Conservation (phyloP, 2,113 vertebrate genomes). For the Pyxicephalus adspersus region DNA sequence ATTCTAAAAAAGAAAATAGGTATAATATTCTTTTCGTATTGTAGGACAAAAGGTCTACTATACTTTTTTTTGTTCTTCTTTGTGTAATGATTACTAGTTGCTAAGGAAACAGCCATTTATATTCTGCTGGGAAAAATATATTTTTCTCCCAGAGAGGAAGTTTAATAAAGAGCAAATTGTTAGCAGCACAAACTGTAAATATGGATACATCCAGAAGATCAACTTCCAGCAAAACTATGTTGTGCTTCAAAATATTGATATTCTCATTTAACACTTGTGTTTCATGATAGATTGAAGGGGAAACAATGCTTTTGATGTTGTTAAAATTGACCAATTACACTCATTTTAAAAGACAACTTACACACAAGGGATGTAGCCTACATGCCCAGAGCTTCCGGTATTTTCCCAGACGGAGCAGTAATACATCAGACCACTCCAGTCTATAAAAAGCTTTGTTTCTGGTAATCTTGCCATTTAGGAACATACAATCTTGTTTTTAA, state of each 20-base stretch:
- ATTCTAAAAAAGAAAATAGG: too few relatives aligned
- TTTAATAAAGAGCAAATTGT: conserved; percentile 29
- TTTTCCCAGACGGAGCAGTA: too few relatives aligned
- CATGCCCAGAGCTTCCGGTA: too few relatives aligned
- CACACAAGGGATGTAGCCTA: too few relatives aligned
- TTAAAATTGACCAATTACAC: too few relatives aligned
- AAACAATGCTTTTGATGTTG: too few relatives aligned
- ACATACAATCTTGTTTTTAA: too few relatives aligned
- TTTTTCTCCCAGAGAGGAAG: conserved; percentile 3
- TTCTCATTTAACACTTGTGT: background rate
- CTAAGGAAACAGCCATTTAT: conserved; percentile 21
- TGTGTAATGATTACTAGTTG: background rate
- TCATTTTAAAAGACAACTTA: too few relatives aligned
- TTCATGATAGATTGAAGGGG: background rate
- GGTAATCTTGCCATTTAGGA: too few relatives aligned
- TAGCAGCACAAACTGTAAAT: conserved; percentile 27
- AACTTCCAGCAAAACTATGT: background rate
- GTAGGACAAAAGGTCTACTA: conserved; percentile 1
- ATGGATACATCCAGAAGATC: background rate
- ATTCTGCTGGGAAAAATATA: conserved; percentile 10
- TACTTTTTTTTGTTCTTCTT: background rate
- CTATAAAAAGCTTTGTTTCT: too few relatives aligned
- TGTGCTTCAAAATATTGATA: background rate
- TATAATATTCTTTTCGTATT: background rate
- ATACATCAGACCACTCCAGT: too few relatives aligned